phyloP scores from a whole-genome alignment of 1,140 invertebrate species.

The Pseudomyrmex pallidus region DNA sequence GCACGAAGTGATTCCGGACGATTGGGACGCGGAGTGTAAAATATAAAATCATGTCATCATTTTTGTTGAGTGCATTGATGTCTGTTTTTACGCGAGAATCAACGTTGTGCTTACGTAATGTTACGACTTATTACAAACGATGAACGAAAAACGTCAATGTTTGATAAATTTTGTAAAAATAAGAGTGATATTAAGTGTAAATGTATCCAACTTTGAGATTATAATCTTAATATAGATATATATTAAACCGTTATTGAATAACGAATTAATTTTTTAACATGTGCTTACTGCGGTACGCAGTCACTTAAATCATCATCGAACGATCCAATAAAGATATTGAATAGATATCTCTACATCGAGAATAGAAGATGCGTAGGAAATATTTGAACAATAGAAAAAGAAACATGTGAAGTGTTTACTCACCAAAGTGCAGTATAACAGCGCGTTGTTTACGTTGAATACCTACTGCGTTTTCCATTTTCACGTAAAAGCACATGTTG shows the following conservation, averaged over 20 bases:
- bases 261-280: no score
- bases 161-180: background rate
- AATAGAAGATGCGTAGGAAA: no score
- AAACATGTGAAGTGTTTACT: no score
- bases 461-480: background rate
- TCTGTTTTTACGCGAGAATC: background rate
- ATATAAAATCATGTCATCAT: background rate
- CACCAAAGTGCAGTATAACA: no score
- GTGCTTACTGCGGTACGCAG: no score
- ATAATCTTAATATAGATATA: background rate
- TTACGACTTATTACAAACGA: background rate
- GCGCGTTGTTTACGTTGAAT: background rate
- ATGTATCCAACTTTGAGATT: background rate
- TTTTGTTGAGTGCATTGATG: background rate
- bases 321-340: no score
- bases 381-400: no score
- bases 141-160: background rate
- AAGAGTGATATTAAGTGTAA: background rate
- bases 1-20: slow-evolving; percentile 82
- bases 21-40: slow-evolving; percentile 86
- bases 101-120: background rate
- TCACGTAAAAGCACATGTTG: background rate
- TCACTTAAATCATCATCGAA: no score
- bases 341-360: no score
- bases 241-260: no score